Conservation (phyloP, 2,797 vertebrate species). For the Sebastolobus altivelis region DNA sequence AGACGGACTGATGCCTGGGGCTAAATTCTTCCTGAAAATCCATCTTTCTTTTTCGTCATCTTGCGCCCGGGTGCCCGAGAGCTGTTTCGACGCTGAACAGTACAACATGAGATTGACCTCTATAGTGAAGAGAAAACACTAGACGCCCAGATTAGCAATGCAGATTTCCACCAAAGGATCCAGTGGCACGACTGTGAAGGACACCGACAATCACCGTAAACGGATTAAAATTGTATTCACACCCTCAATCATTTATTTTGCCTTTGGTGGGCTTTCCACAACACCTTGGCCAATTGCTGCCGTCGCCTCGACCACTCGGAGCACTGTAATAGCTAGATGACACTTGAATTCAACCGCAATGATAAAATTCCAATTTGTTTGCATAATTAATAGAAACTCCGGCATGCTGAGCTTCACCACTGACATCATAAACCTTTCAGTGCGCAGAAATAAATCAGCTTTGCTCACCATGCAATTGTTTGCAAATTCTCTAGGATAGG, state of each 20-base stretch:
- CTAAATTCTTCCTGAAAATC: conserved; percentile 11
- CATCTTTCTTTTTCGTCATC: conserved; percentile 4
- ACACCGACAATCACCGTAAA: conserved; percentile 44
- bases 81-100: conserved; percentile 8
- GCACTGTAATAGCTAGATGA: conserved; percentile 3
- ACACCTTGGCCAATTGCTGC: background rate
- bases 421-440: conserved; percentile 12
- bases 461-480: background rate
- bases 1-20: background rate
- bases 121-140: conserved; percentile 20
- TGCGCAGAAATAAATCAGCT: background rate
- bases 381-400: conserved; percentile 27
- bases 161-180: conserved; percentile 40
- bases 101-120: conserved; percentile 39
- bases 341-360: conserved; percentile 12
- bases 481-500: conserved; percentile 15
- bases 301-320: background rate
- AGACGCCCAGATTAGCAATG: conserved; percentile 51
- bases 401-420: background rate
- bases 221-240: conserved; percentile 39
- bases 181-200: conserved; percentile 47
- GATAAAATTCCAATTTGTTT: conserved; percentile 48
- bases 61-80: background rate
- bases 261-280: background rate
- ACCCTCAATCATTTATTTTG: conserved; percentile 27